Evolutionary conservation across 1,140 invertebrate genomes (phyloP).

Genomic region (fruit fly (Drosophila melanogaster)): Release_6_plus_ISO1_MT NT_037436.4:2286501-2287000

Average conservation of each 20-base stretch:
- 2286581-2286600: constrained; percentile 45
- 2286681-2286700: constrained; percentile 50
- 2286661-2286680: constrained; percentile 8
- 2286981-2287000: constrained; percentile 51
- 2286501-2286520: background rate
- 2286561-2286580: constrained; percentile 25
- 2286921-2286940: constrained; percentile 25
- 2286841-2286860: constrained; percentile 37
- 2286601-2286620: constrained; percentile 62
- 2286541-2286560: constrained; percentile 38
- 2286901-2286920: background rate
- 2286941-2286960: constrained; percentile 32
- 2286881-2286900: constrained; percentile 42
- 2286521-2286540: constrained; percentile 16
- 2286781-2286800: constrained; percentile 9
- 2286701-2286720: constrained; percentile 55
- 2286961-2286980: constrained; percentile 10
- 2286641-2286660: background rate
- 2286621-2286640: constrained; percentile 28
- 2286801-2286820: constrained; percentile 35
- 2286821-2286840: constrained; percentile 51
- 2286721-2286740: constrained; percentile 69
- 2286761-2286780: constrained; percentile 43
- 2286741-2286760: constrained; percentile 72
- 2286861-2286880: constrained; percentile 41